phyloP scores from a whole-genome alignment of 1,140 invertebrate genomes.

The Cherax quadricarinatus region DNA sequence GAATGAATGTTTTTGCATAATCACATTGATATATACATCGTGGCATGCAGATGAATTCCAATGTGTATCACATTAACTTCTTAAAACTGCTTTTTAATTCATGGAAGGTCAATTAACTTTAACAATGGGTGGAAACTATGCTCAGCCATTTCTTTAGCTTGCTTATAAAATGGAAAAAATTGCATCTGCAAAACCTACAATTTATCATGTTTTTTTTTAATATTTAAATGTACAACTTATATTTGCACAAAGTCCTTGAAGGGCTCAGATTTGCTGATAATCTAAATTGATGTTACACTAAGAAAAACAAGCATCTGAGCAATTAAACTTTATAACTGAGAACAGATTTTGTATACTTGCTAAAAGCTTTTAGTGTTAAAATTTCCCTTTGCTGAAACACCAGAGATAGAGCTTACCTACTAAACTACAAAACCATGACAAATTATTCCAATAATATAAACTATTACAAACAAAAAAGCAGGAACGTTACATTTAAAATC shows the following conservation, averaged over 20 bases:
- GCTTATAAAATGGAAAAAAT: no score
- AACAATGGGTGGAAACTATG: no score
- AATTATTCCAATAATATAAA: neutral
- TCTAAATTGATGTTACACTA: no score
- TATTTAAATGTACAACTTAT: no score
- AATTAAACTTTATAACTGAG: neutral
- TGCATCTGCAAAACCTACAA: no score
- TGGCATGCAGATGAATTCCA: neutral
- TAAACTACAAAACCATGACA: neutral
- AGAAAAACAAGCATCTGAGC: neutral
- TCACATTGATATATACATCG: neutral
- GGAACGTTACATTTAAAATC: neutral
- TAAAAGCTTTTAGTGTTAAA: neutral
- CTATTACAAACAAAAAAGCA: neutral
- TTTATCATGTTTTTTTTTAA: conserved; percentile 10
- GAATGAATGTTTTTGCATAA: no score
- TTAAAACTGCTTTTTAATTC: no score
- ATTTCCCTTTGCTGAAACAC: neutral
- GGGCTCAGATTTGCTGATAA: no score
- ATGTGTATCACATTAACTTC: no score
- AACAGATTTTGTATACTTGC: neutral
- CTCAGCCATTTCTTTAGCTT: no score
- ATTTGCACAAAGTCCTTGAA: no score
- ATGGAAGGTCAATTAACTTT: no score
- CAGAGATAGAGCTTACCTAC: neutral